These are phyloP conservation scores for Trididemnum clinides DNA, from an alignment of 23 tunicate species.

Conservation along the genomic window DNA sequence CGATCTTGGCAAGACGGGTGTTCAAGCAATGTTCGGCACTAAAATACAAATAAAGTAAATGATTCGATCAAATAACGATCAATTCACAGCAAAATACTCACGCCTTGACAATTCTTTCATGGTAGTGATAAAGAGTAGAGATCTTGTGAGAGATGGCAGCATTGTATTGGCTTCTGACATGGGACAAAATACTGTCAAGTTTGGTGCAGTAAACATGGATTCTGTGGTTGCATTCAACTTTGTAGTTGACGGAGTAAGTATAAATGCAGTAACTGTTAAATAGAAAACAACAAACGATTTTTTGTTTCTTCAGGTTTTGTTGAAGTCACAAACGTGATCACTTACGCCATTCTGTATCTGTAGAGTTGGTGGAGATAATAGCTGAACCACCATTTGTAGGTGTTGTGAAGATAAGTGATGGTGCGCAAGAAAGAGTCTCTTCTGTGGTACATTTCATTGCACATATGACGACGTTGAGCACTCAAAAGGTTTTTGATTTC, in stretches of 20 bases:
- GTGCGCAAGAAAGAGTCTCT: conserved; percentile 1
- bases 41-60: neutral
- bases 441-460: neutral
- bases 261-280: neutral
- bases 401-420: neutral
- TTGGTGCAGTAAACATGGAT: conserved; percentile 6
- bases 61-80: neutral
- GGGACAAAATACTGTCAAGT: neutral
- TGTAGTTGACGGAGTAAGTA: neutral
- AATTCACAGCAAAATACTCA: too few species aligned
- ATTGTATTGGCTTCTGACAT: neutral
- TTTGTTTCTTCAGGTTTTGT: too few species aligned
- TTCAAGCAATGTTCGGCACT: conserved; percentile 30
- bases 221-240: neutral
- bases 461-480: neutral
- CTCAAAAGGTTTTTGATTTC: conserved; percentile 21
- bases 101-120: conserved; percentile 32
- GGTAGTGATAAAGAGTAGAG: neutral
- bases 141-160: conserved; percentile 16
- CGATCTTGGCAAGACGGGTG: conserved; percentile 40
- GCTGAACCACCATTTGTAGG: neutral
- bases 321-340: too few species aligned
- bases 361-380: neutral
- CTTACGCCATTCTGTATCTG: conserved; percentile 19
- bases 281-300: too few species aligned